phyloP scores from a whole-genome alignment of 2,888 invertebrate species.

The Plebejus anna region DNA sequence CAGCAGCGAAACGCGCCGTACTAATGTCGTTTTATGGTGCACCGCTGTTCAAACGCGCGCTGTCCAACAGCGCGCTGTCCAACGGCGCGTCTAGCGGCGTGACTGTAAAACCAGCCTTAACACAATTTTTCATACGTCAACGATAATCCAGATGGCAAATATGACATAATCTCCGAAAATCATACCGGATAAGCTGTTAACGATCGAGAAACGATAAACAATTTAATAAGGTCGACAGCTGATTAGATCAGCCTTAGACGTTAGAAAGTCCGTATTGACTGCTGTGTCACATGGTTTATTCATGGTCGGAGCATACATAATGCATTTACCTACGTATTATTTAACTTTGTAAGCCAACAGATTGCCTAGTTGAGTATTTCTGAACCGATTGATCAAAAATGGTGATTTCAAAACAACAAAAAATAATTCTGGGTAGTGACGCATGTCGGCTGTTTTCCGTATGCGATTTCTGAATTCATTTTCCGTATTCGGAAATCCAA shows the following conservation, averaged over 20 bases:
- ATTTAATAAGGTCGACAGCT: conserved; percentile 17
- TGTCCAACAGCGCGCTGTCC: conserved; percentile 33
- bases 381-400: background rate
- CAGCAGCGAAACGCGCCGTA: conserved; percentile 34
- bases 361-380: background rate
- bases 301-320: conserved; percentile 15
- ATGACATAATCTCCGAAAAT: conserved; percentile 5
- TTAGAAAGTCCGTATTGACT: conserved; percentile 10
- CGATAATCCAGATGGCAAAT: background rate
- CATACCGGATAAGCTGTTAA: background rate
- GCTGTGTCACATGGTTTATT: conserved; percentile 15
- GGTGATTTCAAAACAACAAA: background rate
- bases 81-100: conserved; percentile 32
- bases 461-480: too few species aligned
- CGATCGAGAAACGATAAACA: background rate
- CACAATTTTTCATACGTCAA: background rate
- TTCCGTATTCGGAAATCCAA: too few species aligned
- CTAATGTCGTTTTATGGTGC: conserved; percentile 33
- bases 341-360: background rate
- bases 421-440: too few species aligned
- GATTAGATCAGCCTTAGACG: conserved; percentile 17
- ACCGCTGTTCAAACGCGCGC: conserved; percentile 33
- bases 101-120: conserved; percentile 19
- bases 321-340: background rate
- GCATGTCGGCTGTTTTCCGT: too few species aligned